Base-by-base conservation (phyloP, 2,888 invertebrate species). In the Drosophila tanythrix region DNA sequence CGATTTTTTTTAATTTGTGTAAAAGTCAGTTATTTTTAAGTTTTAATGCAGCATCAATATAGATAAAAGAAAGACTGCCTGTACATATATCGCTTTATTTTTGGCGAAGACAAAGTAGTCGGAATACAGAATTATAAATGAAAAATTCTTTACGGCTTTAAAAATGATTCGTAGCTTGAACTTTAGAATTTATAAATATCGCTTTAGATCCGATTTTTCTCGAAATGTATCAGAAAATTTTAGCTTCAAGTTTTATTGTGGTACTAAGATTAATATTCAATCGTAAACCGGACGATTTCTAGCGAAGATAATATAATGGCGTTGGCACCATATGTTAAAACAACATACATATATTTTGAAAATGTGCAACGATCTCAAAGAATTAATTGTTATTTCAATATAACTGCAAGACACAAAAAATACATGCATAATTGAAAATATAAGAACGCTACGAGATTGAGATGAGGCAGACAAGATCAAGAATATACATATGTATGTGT, bases 31-130 rank as follows among this genome's bases (percentile, higher is more conserved):
- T 21, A n/a, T n/a, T n/a, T 40, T n/a, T 1, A 11, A 11, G 40
- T 8, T 8, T 38, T 8, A 38, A 38, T n/a, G 8, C 38, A 38
- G 38, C 38, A 38, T 8, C 8, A 18, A n/a, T 10, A 10, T 40
- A 40, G 0, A 8, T 1, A 2, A 11, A n/a, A 8, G 31, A n/a
- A 40, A 10, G 2, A 0, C 10, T 40, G 2, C 2, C n/a, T 4
- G 40, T n/a, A 4, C 6, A n/a, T 38, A 4, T 29, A n/a, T 38
- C n/a, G 38, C 3, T 3, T n/a, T 40, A 40, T n/a, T 40, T 10
- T n/a, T 31, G 31, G 2, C 31, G 31, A 8, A 31, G 8, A 8
- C 10, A 33, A 11, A 11, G 3, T 33, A 35, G 35, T 35, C 13
- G 35, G 4, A 13, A 35, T 13, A 35, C 35, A 13, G 13, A 35